Evolutionary conservation across 2,888 invertebrate species (phyloP).

Genomic region (Mesorhabditis sp.): DNA sequence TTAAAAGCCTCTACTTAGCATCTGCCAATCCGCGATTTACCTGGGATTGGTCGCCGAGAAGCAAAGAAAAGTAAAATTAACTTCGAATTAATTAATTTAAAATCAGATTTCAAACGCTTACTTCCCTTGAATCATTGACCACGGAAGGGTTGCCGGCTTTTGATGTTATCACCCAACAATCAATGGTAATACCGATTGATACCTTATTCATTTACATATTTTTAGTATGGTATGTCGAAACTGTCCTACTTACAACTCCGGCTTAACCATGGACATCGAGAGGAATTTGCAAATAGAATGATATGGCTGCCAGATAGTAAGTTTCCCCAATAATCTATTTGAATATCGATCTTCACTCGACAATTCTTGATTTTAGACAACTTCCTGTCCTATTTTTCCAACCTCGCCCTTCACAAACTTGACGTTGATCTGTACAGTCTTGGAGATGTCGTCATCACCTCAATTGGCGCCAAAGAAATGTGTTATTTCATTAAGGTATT

Average conservation of each 20-base stretch:
- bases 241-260: background rate
- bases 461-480: background rate
- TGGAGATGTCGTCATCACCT: background rate
- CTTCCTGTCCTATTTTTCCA: background rate
- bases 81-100: background rate
- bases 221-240: background rate
- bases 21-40: background rate
- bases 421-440: background rate
- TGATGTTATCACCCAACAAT: background rate
- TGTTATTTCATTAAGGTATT: background rate
- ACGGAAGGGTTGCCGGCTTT: background rate
- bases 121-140: background rate
- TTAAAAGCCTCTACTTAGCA: background rate
- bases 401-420: background rate
- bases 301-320: background rate
- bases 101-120: background rate
- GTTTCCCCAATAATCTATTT: too few relatives aligned
- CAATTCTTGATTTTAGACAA: background rate
- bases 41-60: constrained; percentile 1
- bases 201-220: background rate
- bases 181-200: background rate
- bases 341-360: too few relatives aligned
- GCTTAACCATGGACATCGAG: background rate
- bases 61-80: background rate
- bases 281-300: constrained; percentile 1